phyloP scores from a whole-genome alignment of 1,140 invertebrate species.

The Trissolcus basalis region DNA sequence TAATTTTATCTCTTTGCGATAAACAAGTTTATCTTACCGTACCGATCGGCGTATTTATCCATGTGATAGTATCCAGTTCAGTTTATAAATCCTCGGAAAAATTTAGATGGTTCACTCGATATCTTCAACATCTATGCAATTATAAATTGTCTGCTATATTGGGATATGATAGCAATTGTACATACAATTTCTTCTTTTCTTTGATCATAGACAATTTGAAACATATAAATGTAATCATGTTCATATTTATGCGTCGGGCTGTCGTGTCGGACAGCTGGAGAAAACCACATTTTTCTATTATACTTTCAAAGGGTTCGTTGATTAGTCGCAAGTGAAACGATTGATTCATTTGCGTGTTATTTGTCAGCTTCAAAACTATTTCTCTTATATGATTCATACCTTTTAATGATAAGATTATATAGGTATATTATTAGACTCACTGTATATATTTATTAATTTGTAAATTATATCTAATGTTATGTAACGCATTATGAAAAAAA shows the following conservation, averaged over 20 bases:
- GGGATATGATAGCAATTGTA: conserved; percentile 6
- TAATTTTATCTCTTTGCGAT: no score
- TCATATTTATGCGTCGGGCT: background rate
- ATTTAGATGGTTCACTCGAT: conserved; percentile 30
- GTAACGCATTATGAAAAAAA: conserved; percentile 14
- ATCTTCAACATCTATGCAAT: conserved; percentile 30
- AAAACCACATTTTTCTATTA: background rate
- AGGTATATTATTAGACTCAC: conserved; percentile 22
- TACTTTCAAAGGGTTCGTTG: conserved; percentile 1
- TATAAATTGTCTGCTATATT: conserved; percentile 2
- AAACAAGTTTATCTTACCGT: no score
- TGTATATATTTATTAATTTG: conserved; percentile 42
- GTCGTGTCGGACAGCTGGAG: no score
- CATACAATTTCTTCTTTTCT: conserved; percentile 21
- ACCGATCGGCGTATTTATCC: no score
- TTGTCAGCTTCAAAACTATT: conserved; percentile 16
- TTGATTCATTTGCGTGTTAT: conserved; percentile 3
- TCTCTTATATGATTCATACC: conserved; percentile 17
- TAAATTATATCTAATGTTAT: conserved; percentile 35
- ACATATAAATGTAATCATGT: conserved; percentile 10
- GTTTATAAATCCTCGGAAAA: conserved; percentile 6
- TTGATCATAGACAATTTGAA: conserved; percentile 23
- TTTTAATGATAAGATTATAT: conserved; percentile 27
- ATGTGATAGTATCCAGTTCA: background rate
- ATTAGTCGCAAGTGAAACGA: conserved; percentile 10